A percentile compares a stretch with the other conserved stretches of the same genome.
Evolutionary conservation across 2,888 invertebrate genomes (phyloP).

Genomic region (Hedya salicella): DNA sequence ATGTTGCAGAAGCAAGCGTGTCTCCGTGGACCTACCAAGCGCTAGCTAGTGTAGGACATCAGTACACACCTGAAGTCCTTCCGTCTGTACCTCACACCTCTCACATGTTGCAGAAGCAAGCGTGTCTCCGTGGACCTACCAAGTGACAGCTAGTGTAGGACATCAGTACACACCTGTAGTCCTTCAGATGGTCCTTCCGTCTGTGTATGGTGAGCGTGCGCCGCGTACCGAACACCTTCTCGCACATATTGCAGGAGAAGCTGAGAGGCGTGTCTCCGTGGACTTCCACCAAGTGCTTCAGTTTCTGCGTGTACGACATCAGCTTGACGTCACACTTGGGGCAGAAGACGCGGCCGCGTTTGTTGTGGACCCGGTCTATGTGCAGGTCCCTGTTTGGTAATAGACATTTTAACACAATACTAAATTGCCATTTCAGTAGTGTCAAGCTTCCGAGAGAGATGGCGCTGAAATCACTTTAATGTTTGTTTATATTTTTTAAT

Average conservation of each 20-base stretch:
- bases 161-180: slow-evolving; percentile 62
- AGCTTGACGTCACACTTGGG: slow-evolving; percentile 74
- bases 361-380: slow-evolving; percentile 68
- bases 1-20: too few species aligned
- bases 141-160: too few species aligned
- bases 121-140: neutral
- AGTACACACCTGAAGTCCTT: slow-evolving; percentile 74
- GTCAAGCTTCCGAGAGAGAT: too few species aligned
- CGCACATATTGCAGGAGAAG: slow-evolving; percentile 70
- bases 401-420: too few species aligned
- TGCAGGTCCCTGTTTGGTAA: slow-evolving; percentile 55
- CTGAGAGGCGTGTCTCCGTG: slow-evolving; percentile 72
- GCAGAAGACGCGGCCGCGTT: slow-evolving; percentile 72
- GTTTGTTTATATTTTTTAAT: too few species aligned
- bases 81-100: too few species aligned
- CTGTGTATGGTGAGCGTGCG: slow-evolving; percentile 71
- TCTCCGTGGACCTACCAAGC: too few species aligned
- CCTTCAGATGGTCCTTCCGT: slow-evolving; percentile 74
- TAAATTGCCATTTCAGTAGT: too few species aligned
- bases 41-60: too few species aligned
- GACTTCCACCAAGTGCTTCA: slow-evolving; percentile 75
- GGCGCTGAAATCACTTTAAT: too few species aligned
- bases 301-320: slow-evolving; percentile 76
- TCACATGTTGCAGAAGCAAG: too few species aligned
- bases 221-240: slow-evolving; percentile 68